A percentile compares a stretch with the other conserved stretches of the same genome.
phyloP scores from a whole-genome alignment of 2,888 invertebrate species.

The Agrochola circellaris region DNA sequence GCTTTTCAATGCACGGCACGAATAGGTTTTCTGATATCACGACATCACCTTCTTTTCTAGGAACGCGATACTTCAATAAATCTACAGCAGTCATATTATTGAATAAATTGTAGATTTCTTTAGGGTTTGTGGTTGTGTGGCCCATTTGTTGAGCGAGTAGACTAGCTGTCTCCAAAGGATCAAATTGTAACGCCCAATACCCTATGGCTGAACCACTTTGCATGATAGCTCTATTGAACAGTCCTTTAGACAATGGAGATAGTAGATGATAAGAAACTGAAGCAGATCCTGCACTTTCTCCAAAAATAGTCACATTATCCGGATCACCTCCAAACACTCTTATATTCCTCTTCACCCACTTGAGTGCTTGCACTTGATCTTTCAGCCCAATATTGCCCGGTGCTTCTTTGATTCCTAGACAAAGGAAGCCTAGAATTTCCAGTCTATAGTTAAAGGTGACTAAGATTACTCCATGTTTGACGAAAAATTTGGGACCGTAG shows the following conservation, averaged over 20 bases:
- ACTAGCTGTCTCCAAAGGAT: constrained; percentile 81
- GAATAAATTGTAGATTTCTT: constrained; percentile 78
- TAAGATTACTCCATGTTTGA: constrained; percentile 81
- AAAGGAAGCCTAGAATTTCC: constrained; percentile 84
- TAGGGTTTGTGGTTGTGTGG: constrained; percentile 73
- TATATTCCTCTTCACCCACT: constrained; percentile 83
- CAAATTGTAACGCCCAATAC: constrained; percentile 84
- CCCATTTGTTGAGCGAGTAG: constrained; percentile 79
- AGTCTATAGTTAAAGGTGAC: constrained; percentile 86
- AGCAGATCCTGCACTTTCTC: constrained; percentile 87
- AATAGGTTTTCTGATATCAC: constrained; percentile 85
- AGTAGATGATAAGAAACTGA: constrained; percentile 83
- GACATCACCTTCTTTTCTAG: constrained; percentile 80
- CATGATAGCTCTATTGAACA: constrained; percentile 84
- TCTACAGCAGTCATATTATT: constrained; percentile 72
- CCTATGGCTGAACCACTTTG: constrained; percentile 86
- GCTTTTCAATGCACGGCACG: constrained; percentile 83
- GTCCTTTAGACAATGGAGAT: constrained; percentile 83
- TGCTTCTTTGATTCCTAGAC: constrained; percentile 83
- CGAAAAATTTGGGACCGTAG: constrained; percentile 83
- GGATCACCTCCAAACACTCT: constrained; percentile 84
- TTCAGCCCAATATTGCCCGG: constrained; percentile 86
- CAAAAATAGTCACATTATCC: constrained; percentile 83
- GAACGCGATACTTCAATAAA: constrained; percentile 78
- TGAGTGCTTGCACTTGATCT: constrained; percentile 84